Evolutionary conservation across 2,113 vertebrate genomes (phyloP).

Genomic region (Erythrocercus mccallii): DNA sequence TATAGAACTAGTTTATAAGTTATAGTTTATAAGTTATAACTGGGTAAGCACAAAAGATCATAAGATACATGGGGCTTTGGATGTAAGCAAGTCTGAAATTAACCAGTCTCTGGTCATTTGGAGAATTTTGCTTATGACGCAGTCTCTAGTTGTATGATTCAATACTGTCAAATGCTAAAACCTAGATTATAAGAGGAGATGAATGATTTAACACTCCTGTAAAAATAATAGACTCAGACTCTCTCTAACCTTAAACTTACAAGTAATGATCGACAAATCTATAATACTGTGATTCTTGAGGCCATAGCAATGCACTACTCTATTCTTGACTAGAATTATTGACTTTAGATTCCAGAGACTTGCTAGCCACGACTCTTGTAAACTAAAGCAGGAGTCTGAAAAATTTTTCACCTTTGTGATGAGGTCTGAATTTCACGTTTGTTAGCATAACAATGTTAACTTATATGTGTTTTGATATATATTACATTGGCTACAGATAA

Average conservation of each 20-base stretch:
- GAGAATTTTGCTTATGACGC: neutral
- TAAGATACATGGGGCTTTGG: neutral
- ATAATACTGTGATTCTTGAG: neutral
- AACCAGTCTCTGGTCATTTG: neutral
- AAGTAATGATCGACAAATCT: neutral
- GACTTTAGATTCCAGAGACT: neutral
- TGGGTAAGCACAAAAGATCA: neutral
- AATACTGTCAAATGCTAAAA: neutral
- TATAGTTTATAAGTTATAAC: too few species aligned
- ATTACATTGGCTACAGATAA: neutral
- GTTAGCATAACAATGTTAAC: neutral
- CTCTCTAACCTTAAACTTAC: neutral
- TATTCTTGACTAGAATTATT: neutral
- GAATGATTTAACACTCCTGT: neutral
- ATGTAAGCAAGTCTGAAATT: neutral
- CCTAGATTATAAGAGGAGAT: neutral
- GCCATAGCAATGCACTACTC: neutral
- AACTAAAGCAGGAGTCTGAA: neutral
- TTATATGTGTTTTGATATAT: neutral
- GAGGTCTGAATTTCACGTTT: neutral
- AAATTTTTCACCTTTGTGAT: neutral
- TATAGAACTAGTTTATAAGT: too few species aligned
- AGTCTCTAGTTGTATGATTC: neutral
- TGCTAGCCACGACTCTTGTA: neutral
- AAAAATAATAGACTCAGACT: neutral